Base-by-base conservation (phyloP, 2,888 invertebrate species). In the Meiosimyza decipiens region DNA sequence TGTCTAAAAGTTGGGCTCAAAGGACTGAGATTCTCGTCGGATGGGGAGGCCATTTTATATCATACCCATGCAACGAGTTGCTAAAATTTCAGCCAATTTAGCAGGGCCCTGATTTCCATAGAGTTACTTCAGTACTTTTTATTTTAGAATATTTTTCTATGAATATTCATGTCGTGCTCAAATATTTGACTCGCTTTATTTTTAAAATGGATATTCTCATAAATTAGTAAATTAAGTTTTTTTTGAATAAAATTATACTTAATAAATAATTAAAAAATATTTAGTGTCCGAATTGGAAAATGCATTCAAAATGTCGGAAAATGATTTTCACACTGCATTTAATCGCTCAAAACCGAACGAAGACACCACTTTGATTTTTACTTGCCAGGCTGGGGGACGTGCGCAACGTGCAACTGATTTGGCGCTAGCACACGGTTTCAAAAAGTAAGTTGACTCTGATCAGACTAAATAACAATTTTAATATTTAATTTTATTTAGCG, bases 331-430 rank as follows among this genome's bases (percentile, higher is more conserved):
- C 79, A 79, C 88, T 57, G 86, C 83, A 51, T 87, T 82, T 72
- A 82, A 84, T 0, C 89, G 88, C 67, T 80, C 85, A 0, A 93
- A 93, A 81, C 94, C 94, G 1, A 74, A 83, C 1, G 84, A 88
- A 71, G 87, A 91, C 66, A 88, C 90, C 2, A 89, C 89, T 78
- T 87, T 94, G 3, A 91, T 94, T 77, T 90, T 94, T 77, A 91
- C 91, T 67, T 94, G 94, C 81, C 91, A 89, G 85, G 89, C 91
- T 74, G 94, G 94, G 9, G 92, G 89, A 77, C 89, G 94, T 79
- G 92, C 93, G 73, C 89, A 88, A 13, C 90, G 88, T 82, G 93
- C 93, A 11, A 89, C 91, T 76, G 88, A 90, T 78, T 87, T 89
- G 79, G 90, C 86, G 3, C 73, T 75, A 70, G 73, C 77, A 0